These are phyloP conservation scores for Mionectes olivaceus DNA, from an alignment of 2,797 vertebrate species.

Conservation along the genomic window DNA sequence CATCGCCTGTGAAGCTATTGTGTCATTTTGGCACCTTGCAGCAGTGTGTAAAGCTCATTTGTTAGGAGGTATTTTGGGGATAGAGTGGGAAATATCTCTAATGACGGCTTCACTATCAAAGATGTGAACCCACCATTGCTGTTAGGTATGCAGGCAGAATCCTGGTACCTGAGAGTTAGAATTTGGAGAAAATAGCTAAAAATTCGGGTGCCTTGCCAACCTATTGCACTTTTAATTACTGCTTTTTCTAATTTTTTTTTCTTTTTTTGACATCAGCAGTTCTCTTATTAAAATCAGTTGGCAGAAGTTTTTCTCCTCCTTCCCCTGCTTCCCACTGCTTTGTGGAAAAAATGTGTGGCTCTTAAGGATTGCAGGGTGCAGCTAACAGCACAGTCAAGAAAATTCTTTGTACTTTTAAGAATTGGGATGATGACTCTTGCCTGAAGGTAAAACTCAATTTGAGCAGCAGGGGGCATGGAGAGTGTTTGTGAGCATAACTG, in stretches of 20 bases:
- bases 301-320: not conserved
- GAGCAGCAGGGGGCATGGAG: slow-evolving; percentile 43
- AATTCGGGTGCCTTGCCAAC: not conserved
- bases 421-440: not conserved
- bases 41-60: not conserved
- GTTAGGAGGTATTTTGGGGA: not conserved
- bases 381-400: not conserved
- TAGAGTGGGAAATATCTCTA: not conserved
- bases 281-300: not conserved
- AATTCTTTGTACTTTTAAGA: not conserved
- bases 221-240: not conserved
- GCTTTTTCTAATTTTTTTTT: not conserved
- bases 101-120: not conserved
- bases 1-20: not conserved
- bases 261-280: not conserved
- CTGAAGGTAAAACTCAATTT: slow-evolving; percentile 33
- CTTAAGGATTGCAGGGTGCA: not conserved
- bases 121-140: not conserved
- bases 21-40: not conserved
- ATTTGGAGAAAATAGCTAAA: not conserved
- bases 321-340: not conserved
- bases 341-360: not conserved
- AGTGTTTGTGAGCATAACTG: not conserved
- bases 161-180: not conserved
- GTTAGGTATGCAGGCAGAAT: not conserved